phyloP scores from a whole-genome alignment of 2,113 vertebrate species.

The Chionomys nivalis region DNA sequence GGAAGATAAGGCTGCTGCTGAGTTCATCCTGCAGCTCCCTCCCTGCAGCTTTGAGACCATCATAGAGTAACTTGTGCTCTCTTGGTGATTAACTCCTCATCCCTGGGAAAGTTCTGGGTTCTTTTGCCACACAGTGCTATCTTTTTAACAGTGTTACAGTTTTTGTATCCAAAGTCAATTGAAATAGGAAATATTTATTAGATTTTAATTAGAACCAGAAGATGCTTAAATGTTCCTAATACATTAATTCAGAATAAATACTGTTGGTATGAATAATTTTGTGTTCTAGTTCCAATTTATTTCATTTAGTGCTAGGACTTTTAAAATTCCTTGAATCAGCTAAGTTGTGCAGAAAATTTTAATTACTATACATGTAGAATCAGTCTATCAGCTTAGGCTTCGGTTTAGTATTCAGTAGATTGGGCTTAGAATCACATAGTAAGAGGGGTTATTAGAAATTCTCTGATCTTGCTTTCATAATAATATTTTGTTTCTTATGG shows the following conservation, averaged over 20 bases:
- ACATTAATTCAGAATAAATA: conserved; percentile 54
- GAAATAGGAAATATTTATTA: conserved; percentile 35
- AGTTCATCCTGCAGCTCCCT: neutral
- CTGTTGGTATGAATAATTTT: conserved; percentile 21
- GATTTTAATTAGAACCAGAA: conserved; percentile 46
- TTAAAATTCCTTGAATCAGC: conserved; percentile 32
- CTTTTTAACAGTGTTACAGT: neutral
- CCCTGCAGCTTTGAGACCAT: neutral
- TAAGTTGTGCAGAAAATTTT: conserved; percentile 36
- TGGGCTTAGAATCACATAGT: conserved; percentile 18
- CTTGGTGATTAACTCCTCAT: neutral
- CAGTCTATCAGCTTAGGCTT: conserved; percentile 23
- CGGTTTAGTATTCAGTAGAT: conserved; percentile 6
- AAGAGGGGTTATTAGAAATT: conserved; percentile 4
- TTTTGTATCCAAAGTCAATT: conserved; percentile 45
- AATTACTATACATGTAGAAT: neutral
- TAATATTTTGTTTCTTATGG: neutral
- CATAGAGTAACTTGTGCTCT: neutral
- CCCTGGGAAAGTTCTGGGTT: conserved; percentile 10
- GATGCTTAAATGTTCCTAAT: neutral
- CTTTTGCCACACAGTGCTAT: neutral
- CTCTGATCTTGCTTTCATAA: neutral
- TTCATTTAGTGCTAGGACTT: neutral
- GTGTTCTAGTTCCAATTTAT: conserved; percentile 49
- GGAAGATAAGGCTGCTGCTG: neutral